These are phyloP conservation scores for Drosophila insularis DNA, from an alignment of 1,140 invertebrate genomes.

Conservation along the genomic window DNA sequence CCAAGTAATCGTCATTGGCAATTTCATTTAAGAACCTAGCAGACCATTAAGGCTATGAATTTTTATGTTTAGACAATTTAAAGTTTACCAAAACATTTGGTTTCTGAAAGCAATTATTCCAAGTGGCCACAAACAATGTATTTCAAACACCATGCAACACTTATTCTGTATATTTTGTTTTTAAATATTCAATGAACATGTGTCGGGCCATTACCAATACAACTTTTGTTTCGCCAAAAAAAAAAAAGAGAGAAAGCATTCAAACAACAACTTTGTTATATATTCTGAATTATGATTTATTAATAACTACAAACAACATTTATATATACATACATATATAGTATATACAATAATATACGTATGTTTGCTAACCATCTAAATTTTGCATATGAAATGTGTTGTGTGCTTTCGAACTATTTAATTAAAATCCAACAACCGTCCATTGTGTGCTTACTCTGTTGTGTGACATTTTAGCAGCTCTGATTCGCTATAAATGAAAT, in stretches of 20 bases:
- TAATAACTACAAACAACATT: constrained; percentile 3
- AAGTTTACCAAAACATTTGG: background rate
- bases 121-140: constrained; percentile 5
- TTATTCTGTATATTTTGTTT: background rate
- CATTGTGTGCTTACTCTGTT: background rate
- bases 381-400: constrained; percentile 1
- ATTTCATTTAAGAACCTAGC: background rate
- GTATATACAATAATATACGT: background rate
- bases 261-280: background rate
- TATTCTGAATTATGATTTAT: constrained; percentile 1
- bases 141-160: background rate
- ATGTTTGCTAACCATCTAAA: background rate
- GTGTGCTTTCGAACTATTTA: background rate
- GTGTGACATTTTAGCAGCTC: background rate
- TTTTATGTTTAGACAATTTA: background rate
- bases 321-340: background rate
- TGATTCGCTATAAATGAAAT: constrained; percentile 1
- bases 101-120: background rate
- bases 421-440: constrained; percentile 1
- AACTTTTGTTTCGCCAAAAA: background rate
- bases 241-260: background rate
- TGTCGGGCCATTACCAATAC: background rate
- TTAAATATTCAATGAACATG: constrained; percentile 4
- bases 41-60: background rate
- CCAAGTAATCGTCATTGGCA: background rate